Base-by-base conservation (phyloP, 2,113 vertebrate species). In the Malurus melanocephalus region DNA sequence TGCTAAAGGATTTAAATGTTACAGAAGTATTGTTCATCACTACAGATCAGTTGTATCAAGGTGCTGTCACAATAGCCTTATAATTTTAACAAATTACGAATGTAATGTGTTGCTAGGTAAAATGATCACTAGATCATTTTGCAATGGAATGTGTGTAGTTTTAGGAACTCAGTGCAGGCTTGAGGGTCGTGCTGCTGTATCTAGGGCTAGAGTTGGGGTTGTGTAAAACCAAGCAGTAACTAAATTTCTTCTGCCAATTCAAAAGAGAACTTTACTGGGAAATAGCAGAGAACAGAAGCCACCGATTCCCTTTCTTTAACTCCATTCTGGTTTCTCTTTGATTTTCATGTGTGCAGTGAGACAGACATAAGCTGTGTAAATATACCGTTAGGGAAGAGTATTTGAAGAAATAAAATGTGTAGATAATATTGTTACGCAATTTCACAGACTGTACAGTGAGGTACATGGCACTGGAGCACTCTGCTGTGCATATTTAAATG, bases 1-100 rank as follows among this genome's bases (percentile, higher is more conserved):
- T 76, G 35, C 51, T 93, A 55, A 82, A 89, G 51, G 40, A 80
- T 82, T 87, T 76, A 51, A 88, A 75, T 86, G 10, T 55, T 92
- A 68, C 6, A 75, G n/a, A 85, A 79, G 33, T 42, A 57, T 81
- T 91, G 90, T 92, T 85, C 22, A 2, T 88, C 38, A 66, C 56
- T 90, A 57, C 33, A 55, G 45, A 89, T 75, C 49, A 56, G 38
- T 78, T 46, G 46, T 81, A 33, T 79, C 49, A 79, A 79, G 57
- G 53, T 61, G 21, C 38, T 78, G 88, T 85, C 74, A 61, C 62
- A 85, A 43, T 49, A 92, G 55, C 22, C 51, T 89, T 69, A 40
- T 33, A 72, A 73, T 66, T 65, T 61, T 81, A 87, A 72, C 24
- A 46, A 84, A 35, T 88, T 79, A 48, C 14, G 3, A 45, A 68